Evolutionary conservation across 2,113 vertebrate genomes (phyloP).

Genomic region (Rhabdomys dilectus): DNA sequence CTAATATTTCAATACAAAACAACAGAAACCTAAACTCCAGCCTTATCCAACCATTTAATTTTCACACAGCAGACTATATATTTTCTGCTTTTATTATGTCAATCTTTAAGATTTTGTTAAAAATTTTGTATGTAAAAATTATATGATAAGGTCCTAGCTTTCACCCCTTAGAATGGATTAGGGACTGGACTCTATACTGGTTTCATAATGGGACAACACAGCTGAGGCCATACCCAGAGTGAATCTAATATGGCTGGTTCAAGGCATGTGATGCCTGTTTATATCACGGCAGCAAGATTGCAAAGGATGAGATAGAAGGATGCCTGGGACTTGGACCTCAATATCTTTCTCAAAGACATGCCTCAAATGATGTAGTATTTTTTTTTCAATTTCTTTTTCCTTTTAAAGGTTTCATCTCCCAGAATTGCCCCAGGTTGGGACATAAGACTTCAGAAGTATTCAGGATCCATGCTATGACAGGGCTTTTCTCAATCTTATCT

Average conservation of each 20-base stretch:
- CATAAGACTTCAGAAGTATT: not conserved
- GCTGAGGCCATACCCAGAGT: not conserved
- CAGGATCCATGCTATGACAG: not conserved
- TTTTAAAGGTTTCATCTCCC: not conserved
- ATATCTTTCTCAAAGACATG: no score
- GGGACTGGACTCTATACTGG: not conserved
- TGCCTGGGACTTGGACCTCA: no score
- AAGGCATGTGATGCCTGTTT: not conserved
- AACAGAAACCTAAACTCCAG: not conserved
- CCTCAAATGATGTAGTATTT: not conserved
- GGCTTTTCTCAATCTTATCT: not conserved
- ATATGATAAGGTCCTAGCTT: not conserved
- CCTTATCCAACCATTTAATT: not conserved
- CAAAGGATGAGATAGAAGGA: not conserved
- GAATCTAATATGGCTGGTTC: not conserved
- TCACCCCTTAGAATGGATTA: not conserved
- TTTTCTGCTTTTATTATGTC: not conserved
- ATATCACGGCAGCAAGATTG: not conserved
- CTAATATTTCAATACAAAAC: not conserved
- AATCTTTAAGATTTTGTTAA: not conserved
- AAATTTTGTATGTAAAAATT: not conserved
- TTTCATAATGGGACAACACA: not conserved
- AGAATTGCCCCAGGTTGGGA: no score
- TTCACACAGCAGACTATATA: not conserved
- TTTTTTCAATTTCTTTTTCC: not conserved